These are phyloP conservation scores for Ypsolopha sequella DNA, from an alignment of 2,888 invertebrate genomes.

Conservation along the genomic window DNA sequence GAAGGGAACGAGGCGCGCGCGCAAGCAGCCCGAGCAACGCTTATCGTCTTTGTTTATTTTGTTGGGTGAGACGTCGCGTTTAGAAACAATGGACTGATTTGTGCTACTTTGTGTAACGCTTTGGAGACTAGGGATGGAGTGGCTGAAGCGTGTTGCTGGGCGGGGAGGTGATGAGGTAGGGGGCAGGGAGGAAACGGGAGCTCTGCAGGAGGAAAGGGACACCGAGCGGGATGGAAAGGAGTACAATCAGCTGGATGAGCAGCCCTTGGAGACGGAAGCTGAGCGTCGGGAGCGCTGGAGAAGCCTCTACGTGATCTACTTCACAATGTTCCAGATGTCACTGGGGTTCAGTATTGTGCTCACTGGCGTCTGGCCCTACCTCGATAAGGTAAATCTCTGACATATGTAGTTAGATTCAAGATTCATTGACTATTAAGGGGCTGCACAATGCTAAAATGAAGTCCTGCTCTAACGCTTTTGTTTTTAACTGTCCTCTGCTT, in stretches of 20 bases:
- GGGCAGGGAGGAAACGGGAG: not conserved
- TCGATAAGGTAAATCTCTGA: conserved; percentile 79
- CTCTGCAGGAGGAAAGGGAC: not conserved
- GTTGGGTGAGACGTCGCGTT: no score
- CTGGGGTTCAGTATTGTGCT: conserved; percentile 89
- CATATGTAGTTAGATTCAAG: not conserved
- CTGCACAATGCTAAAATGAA: no score
- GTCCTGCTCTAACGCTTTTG: no score
- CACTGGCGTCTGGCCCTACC: conserved; percentile 90
- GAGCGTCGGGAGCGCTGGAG: conserved; percentile 81
- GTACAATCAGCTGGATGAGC: not conserved
- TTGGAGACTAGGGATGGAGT: conserved; percentile 29
- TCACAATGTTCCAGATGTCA: conserved; percentile 92
- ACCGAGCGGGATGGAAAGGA: conserved; percentile 7
- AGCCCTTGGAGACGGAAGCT: conserved; percentile 73
- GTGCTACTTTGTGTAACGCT: not conserved
- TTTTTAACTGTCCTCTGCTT: no score
- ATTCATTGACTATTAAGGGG: not conserved
- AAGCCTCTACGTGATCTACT: conserved; percentile 86
- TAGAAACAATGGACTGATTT: not conserved
- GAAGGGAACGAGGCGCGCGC: no score
- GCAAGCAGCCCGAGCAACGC: no score
- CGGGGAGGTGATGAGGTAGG: not conserved
- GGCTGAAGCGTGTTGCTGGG: conserved; percentile 27
- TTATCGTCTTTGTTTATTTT: no score